phyloP scores from a whole-genome alignment of 1,140 invertebrate species.

The Drosophila auraria region DNA sequence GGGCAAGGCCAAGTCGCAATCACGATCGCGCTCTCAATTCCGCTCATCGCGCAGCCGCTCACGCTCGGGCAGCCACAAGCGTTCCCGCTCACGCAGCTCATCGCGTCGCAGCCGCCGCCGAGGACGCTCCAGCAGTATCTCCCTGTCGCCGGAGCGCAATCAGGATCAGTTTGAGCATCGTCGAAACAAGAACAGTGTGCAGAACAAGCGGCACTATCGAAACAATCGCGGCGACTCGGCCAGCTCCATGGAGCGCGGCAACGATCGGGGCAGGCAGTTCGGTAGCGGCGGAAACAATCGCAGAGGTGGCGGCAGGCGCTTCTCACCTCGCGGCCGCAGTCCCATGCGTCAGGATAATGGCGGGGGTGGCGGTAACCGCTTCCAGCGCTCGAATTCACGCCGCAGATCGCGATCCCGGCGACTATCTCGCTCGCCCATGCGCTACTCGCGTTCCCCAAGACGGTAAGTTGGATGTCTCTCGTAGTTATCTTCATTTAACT shows the following conservation, averaged over 20 bases:
- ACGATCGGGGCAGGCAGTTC: conserved; percentile 61
- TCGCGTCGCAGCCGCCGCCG: conserved; percentile 57
- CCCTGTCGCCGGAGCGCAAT: conserved; percentile 85
- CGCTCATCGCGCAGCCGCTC: conserved; percentile 68
- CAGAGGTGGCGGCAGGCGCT: conserved; percentile 61
- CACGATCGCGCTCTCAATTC: conserved; percentile 60
- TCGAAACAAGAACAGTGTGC: conserved; percentile 91
- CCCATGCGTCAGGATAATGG: conserved; percentile 73
- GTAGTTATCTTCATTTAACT: neutral
- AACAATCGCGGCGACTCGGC: conserved; percentile 93
- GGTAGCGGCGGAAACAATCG: conserved; percentile 49
- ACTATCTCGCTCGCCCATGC: conserved; percentile 78
- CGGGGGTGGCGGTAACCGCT: conserved; percentile 62
- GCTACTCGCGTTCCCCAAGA: conserved; percentile 78
- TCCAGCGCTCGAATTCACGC: conserved; percentile 76
- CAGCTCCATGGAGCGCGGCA: conserved; percentile 86
- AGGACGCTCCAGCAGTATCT: conserved; percentile 77
- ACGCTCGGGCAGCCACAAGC: conserved; percentile 56
- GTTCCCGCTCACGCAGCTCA: conserved; percentile 71
- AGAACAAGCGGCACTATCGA: conserved; percentile 93
- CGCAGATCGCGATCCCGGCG: conserved; percentile 79
- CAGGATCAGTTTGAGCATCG: conserved; percentile 90
- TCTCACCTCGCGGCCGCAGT: conserved; percentile 75
- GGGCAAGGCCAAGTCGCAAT: conserved; percentile 65
- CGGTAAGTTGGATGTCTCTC: conserved; percentile 42